Percentiles rank a stretch among this genome's conserved stretches.
phyloP scores from a whole-genome alignment of 2,113 vertebrate genomes.

The Plecotus auritus region DNA sequence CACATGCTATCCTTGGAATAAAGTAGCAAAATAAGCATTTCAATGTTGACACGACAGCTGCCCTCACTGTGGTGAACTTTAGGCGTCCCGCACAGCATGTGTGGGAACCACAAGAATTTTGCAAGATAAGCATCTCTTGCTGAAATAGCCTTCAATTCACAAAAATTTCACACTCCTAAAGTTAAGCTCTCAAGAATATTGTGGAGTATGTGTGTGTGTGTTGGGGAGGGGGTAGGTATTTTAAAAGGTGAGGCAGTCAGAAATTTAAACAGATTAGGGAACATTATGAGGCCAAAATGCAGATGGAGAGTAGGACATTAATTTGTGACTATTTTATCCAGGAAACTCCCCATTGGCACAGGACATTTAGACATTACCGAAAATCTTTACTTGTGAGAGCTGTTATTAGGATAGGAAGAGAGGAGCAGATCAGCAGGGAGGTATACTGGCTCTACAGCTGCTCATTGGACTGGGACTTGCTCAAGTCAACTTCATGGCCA shows the following conservation, averaged over 20 bases:
- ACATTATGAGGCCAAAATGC: not conserved
- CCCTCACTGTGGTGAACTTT: not conserved
- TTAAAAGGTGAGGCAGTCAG: slow-evolving; percentile 9
- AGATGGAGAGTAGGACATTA: not conserved
- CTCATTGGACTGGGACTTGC: not conserved
- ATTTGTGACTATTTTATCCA: not conserved
- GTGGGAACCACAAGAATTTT: not conserved
- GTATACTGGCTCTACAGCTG: not conserved
- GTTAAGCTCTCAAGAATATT: slow-evolving; percentile 20
- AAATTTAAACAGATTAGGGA: slow-evolving; percentile 14
- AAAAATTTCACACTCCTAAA: not conserved
- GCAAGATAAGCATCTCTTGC: slow-evolving; percentile 2
- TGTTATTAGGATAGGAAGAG: not conserved
- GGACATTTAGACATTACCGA: not conserved
- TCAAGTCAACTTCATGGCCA: not conserved
- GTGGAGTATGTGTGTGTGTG: not conserved
- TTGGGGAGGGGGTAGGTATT: not conserved
- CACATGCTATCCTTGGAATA: not conserved
- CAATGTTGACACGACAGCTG: not conserved
- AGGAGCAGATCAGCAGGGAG: not conserved
- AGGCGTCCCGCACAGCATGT: not conserved
- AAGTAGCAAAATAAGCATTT: slow-evolving; percentile 3
- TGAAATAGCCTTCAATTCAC: slow-evolving; percentile 8
- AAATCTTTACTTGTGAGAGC: not conserved
- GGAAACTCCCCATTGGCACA: not conserved